These are phyloP conservation scores for Atopsyche davidsoni DNA, from an alignment of 1,140 invertebrate genomes.

Conservation along the genomic window DNA sequence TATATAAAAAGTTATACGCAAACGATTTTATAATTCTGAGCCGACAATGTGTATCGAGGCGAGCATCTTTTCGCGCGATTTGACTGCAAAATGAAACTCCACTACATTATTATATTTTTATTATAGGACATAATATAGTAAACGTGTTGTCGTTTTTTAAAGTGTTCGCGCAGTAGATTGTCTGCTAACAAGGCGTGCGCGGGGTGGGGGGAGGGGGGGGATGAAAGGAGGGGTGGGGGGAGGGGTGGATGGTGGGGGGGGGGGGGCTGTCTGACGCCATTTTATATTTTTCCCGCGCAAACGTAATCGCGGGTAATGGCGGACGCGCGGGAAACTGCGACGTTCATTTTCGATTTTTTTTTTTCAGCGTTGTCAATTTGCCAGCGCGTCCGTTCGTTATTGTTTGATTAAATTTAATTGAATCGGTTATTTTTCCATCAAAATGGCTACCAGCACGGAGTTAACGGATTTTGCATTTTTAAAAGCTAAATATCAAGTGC, in stretches of 20 bases:
- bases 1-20: no score
- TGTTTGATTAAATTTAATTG: no score
- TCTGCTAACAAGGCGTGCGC: constrained; percentile 23
- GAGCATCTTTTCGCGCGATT: constrained; percentile 11
- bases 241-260: constrained; percentile 6
- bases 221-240: constrained; percentile 2
- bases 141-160: constrained; percentile 31
- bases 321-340: constrained; percentile 18
- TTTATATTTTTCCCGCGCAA: constrained; percentile 31
- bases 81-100: constrained; percentile 9
- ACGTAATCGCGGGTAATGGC: constrained; percentile 30
- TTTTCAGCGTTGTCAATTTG: no score
- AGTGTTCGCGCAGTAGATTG: constrained; percentile 29
- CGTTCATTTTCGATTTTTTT: not conserved
- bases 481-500: no score
- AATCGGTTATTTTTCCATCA: no score
- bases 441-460: no score
- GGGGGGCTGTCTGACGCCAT: constrained; percentile 29
- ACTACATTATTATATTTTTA: constrained; percentile 29
- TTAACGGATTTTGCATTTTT: no score
- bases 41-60: no score
- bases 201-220: constrained; percentile 8
- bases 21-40: no score
- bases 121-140: constrained; percentile 29
- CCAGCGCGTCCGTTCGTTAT: no score